phyloP scores from a whole-genome alignment of 2,797 vertebrate species.

The Thunnus albacares region DNA sequence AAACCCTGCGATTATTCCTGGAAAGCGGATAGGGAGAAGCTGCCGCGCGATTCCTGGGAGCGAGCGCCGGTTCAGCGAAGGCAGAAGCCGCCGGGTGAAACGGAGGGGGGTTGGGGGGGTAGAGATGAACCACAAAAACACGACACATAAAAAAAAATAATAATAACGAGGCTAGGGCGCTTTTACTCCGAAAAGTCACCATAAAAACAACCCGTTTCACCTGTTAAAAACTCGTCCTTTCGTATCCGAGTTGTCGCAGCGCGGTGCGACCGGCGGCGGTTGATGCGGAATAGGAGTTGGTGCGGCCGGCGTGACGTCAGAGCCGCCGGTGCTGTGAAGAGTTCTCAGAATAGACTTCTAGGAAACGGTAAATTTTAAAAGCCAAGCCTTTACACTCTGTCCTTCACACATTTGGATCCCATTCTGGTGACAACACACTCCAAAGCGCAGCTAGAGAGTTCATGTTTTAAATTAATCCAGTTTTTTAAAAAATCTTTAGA shows the following conservation, averaged over 20 bases:
- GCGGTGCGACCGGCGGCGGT: constrained; percentile 26
- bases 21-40: constrained; percentile 85
- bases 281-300: constrained; percentile 32
- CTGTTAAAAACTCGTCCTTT: not conserved
- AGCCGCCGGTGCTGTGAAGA: constrained; percentile 76
- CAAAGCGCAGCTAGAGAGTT: constrained; percentile 25
- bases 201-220: not conserved
- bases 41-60: constrained; percentile 72
- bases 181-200: not conserved
- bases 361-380: constrained; percentile 85
- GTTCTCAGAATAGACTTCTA: constrained; percentile 89
- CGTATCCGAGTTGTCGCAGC: not conserved
- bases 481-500: not conserved
- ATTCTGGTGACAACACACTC: constrained; percentile 73
- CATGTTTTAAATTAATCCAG: not conserved
- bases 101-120: not conserved
- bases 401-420: constrained; percentile 72
- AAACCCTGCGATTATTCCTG: constrained; percentile 78
- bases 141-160: fast-evolving
- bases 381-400: constrained; percentile 79
- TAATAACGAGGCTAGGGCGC: fast-evolving
- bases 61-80: constrained; percentile 67
- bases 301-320: constrained; percentile 83
- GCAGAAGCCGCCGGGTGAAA: constrained; percentile 21
- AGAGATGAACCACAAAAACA: not conserved